phyloP scores from a whole-genome alignment of 2,113 vertebrate species.

The Pogona vitticeps region DNA sequence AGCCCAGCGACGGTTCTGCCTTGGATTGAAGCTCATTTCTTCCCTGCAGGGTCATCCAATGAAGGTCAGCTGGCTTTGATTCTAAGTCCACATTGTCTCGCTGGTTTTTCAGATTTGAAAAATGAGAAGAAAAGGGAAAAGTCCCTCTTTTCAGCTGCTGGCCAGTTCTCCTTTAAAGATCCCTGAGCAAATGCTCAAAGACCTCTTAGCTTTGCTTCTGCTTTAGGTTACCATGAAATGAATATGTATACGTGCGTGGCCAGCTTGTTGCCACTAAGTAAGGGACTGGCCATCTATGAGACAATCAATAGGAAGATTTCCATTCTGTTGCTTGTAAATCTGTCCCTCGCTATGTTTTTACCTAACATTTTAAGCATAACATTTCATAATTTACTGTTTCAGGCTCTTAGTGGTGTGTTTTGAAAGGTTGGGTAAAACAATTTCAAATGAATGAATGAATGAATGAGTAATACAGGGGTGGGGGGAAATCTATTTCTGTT shows the following conservation, averaged over 20 bases:
- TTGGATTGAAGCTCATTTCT: neutral
- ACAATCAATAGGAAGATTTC: too few relatives aligned
- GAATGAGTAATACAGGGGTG: too few relatives aligned
- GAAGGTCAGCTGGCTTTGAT: slow-evolving; percentile 14
- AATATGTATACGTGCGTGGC: neutral
- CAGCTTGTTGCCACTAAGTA: too few relatives aligned
- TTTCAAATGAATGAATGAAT: too few relatives aligned
- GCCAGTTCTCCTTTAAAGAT: neutral
- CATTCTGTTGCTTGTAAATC: too few relatives aligned
- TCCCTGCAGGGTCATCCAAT: neutral
- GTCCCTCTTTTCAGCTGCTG: neutral
- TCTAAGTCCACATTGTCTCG: slow-evolving; percentile 5
- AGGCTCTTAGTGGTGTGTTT: too few relatives aligned
- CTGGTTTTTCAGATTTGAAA: neutral
- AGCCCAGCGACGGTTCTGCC: neutral
- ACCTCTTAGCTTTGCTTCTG: neutral
- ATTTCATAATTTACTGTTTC: too few relatives aligned
- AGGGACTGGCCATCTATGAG: too few relatives aligned
- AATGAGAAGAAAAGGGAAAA: neutral
- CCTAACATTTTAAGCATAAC: too few relatives aligned
- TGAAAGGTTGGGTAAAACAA: too few relatives aligned
- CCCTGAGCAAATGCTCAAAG: neutral
- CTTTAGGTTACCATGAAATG: neutral
- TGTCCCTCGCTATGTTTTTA: too few relatives aligned
- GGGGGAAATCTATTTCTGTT: too few relatives aligned